A percentile compares a stretch with the other conserved stretches of the same genome.
These are phyloP conservation scores for Operophtera brumata DNA, from an alignment of 2,888 invertebrate genomes.

Conservation along the genomic window DNA sequence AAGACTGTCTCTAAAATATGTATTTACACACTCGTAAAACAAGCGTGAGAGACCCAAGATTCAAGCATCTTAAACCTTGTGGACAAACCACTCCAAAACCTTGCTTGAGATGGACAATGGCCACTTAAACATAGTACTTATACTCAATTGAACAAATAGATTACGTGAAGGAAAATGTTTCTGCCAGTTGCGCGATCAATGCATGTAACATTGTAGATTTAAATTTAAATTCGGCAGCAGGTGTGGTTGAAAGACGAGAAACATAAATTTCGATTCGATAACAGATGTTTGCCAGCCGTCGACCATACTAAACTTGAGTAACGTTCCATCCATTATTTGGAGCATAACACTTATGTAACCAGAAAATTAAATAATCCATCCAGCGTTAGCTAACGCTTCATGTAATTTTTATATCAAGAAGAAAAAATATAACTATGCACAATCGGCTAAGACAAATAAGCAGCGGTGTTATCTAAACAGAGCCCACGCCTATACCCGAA, in stretches of 20 bases:
- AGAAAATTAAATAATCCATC: constrained; percentile 60
- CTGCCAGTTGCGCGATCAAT: constrained; percentile 38
- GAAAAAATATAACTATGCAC: constrained; percentile 43
- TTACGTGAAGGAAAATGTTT: constrained; percentile 49
- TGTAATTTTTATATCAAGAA: constrained; percentile 42
- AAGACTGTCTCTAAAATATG: constrained; percentile 43
- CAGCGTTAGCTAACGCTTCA: constrained; percentile 38
- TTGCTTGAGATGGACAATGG: constrained; percentile 50
- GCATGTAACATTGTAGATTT: constrained; percentile 43
- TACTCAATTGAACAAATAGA: constrained; percentile 59
- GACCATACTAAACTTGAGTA: constrained; percentile 53
- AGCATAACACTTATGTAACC: constrained; percentile 61
- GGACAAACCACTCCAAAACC: constrained; percentile 60
- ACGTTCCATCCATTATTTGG: constrained; percentile 54
- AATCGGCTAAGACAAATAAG: constrained; percentile 64
- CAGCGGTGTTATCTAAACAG: constrained; percentile 63
- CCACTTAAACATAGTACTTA: constrained; percentile 53
- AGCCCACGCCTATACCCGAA: constrained; percentile 59
- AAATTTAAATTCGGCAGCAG: constrained; percentile 65
- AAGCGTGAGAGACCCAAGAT: constrained; percentile 60
- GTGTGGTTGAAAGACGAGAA: constrained; percentile 72
- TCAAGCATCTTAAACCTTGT: constrained; percentile 58
- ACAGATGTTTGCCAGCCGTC: constrained; percentile 71
- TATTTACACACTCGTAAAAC: constrained; percentile 39
- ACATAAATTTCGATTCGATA: constrained; percentile 73